Evolutionary conservation across 2,797 vertebrate genomes (phyloP), one percentile per base, ranked within the genome.

Genomic region (Tokudaia muenninki): DNA sequence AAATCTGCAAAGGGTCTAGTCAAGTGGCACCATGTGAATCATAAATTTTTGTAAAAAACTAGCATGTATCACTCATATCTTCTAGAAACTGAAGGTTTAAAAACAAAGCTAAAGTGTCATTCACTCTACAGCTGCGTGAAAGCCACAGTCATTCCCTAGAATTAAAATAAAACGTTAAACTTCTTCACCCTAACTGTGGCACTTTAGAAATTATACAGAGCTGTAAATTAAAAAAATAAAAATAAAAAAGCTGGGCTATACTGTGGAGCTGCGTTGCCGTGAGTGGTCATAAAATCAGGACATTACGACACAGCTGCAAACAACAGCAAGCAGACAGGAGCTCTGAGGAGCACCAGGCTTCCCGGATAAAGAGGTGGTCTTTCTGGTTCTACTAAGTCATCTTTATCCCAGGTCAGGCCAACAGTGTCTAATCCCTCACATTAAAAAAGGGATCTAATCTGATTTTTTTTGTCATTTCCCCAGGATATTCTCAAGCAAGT

Each of bases 31-130:
- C 72, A 70, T 78, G 72, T 61, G 17, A 93, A 67, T 75, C 87
- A 52, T 26, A 2, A 72, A 3, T 24, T 92, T 79, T 19, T 57
- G 5, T 82, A 65, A 52, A 79, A 78, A 52, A 19, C 11, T 0
- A 16, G 4, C 17, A 2, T 77, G 3, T 50, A 82, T 41, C 44
- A 83, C 9, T 67, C 17, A 10, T 55, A 75, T 80, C 7, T 41
- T 87, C 37, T n/a, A 81, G 26, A 92, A 92, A 78, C 14, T 41
- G 8, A 78, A 31, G 26, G 7, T 90, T 92, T 93, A 84, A 91
- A 77, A 89, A 70, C 34, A 16, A 84, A 79, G n/a, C 47, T 82
- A 70, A 91, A 47, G 21, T 3, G 78, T 91, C 47, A 41, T n/a
- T 70, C 67, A 83, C 14, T 72, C n/a, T 41, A n/a, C 1, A 91